phyloP scores from a whole-genome alignment of 2,888 invertebrate species.

The Lingula anatina region DNA sequence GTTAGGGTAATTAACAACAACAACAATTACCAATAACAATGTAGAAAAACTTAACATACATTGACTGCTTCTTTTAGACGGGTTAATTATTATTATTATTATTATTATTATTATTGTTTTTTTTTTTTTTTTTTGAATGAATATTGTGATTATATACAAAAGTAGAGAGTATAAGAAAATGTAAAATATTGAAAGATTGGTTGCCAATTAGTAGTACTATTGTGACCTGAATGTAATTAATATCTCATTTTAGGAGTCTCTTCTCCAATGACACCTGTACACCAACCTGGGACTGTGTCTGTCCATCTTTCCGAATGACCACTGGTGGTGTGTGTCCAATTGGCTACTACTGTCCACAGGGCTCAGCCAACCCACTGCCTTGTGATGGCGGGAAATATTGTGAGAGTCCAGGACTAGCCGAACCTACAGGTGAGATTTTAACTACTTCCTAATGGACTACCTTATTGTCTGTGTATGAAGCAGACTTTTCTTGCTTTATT shows the following conservation, averaged over 20 bases:
- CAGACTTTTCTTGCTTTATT: neutral
- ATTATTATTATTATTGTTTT: too few relatives aligned
- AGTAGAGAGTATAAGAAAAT: neutral
- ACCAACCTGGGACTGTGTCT: constrained; percentile 45
- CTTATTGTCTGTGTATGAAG: too few relatives aligned
- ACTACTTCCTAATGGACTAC: neutral
- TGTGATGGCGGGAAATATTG: constrained; percentile 42
- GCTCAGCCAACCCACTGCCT: constrained; percentile 29
- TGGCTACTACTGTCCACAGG: constrained; percentile 38
- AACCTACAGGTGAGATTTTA: constrained; percentile 31
- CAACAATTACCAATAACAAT: too few relatives aligned
- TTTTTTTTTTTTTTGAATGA: neutral
- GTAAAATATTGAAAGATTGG: neutral
- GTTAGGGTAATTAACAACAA: too few relatives aligned
- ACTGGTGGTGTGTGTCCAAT: constrained; percentile 37
- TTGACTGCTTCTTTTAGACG: too few relatives aligned
- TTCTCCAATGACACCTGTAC: constrained; percentile 42
- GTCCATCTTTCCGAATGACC: constrained; percentile 37
- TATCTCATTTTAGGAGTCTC: constrained; percentile 20
- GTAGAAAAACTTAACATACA: too few relatives aligned
- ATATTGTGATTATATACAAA: neutral
- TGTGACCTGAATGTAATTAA: neutral
- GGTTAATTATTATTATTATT: too few relatives aligned
- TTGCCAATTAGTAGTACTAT: neutral
- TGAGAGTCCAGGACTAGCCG: constrained; percentile 30